phyloP scores from a whole-genome alignment of 1,140 invertebrate genomes.

The Drosophila persimilis region DNA sequence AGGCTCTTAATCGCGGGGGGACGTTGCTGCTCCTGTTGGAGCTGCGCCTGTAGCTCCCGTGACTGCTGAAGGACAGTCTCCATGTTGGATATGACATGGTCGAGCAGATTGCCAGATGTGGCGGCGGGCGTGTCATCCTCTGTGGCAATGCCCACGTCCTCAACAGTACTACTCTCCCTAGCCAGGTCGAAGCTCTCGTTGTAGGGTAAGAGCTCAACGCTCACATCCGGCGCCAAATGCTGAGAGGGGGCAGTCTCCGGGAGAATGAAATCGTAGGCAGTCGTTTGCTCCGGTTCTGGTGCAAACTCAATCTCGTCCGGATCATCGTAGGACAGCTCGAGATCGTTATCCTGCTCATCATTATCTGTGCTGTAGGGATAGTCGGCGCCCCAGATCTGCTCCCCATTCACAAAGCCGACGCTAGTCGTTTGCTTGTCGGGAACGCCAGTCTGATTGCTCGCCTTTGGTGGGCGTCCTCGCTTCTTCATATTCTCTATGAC shows the following conservation, averaged over 20 bases:
- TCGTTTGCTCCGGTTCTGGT: conserved; percentile 36
- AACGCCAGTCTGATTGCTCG: neutral
- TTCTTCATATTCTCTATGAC: conserved; percentile 62
- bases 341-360: conserved; percentile 56
- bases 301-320: conserved; percentile 51
- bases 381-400: conserved; percentile 62
- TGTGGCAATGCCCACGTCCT: neutral
- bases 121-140: conserved; percentile 9
- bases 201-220: conserved; percentile 12
- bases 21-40: conserved; percentile 27
- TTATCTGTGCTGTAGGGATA: conserved; percentile 68
- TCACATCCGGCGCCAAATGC: conserved; percentile 22
- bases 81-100: conserved; percentile 67
- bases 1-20: conserved; percentile 24
- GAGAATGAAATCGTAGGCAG: conserved; percentile 36
- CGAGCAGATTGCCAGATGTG: conserved; percentile 54
- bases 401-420: conserved; percentile 7
- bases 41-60: conserved; percentile 54
- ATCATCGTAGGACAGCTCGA: conserved; percentile 46
- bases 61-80: conserved; percentile 72
- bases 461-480: conserved; percentile 60
- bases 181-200: neutral
- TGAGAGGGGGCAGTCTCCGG: conserved; percentile 13
- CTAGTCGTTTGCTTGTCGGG: neutral
- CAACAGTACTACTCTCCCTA: neutral